phyloP scores from a whole-genome alignment of 2,888 invertebrate species.

The Acronicta alni region DNA sequence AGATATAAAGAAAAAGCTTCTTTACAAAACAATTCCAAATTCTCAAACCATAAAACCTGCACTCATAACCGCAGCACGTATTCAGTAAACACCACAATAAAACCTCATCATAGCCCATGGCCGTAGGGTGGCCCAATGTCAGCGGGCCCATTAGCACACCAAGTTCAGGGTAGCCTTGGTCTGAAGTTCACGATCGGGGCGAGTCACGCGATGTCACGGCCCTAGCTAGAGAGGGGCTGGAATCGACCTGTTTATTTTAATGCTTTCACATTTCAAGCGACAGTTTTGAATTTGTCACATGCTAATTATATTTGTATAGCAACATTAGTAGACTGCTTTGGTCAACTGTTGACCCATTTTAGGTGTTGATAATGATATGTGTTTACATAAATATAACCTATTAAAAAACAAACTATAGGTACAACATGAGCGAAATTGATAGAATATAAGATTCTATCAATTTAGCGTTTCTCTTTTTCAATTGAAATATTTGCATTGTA shows the following conservation, averaged over 20 bases:
- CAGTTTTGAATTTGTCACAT: background rate
- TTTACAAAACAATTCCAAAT: background rate
- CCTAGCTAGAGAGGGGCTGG: constrained; percentile 17
- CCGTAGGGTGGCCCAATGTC: constrained; percentile 54
- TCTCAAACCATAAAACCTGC: constrained; percentile 7
- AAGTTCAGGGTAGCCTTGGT: constrained; percentile 57
- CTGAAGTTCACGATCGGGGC: constrained; percentile 54
- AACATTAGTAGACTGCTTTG: background rate
- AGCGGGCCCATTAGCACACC: constrained; percentile 43
- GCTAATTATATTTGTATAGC: background rate
- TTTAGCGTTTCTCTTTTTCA: too few species aligned
- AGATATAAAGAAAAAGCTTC: background rate
- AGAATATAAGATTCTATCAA: too few species aligned
- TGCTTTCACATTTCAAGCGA: constrained; percentile 1
- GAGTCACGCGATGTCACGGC: constrained; percentile 49
- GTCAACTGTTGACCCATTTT: background rate
- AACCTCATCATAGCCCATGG: constrained; percentile 32
- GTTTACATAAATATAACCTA: too few species aligned
- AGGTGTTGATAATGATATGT: background rate
- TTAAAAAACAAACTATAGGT: too few species aligned
- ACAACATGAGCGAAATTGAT: too few species aligned
- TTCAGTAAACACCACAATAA: constrained; percentile 22
- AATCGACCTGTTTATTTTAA: constrained; percentile 38
- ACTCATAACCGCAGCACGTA: constrained; percentile 19
- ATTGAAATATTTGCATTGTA: too few species aligned